These are phyloP conservation scores for Tridacna crocea DNA, from an alignment of 2,888 invertebrate genomes.

Conservation along the genomic window DNA sequence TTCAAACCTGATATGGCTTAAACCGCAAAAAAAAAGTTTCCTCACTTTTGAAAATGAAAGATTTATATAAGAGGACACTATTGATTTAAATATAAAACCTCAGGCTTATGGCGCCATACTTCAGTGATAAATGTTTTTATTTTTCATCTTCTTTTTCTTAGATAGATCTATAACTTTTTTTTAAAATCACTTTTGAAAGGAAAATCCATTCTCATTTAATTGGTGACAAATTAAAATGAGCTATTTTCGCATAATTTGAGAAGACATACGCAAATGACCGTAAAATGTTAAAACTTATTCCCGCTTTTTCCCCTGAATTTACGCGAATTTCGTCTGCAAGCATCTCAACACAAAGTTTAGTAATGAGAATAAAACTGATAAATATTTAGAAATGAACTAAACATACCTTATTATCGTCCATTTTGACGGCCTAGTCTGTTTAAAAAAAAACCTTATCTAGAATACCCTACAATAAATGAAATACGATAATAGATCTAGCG, in stretches of 20 bases:
- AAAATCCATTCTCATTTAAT: not conserved
- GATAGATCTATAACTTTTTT: no score
- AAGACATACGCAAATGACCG: not conserved
- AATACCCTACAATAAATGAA: constrained; percentile 13
- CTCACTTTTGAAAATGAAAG: not conserved
- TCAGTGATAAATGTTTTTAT: not conserved
- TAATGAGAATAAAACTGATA: not conserved
- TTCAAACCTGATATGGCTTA: not conserved
- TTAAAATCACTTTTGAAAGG: no score
- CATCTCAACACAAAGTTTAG: not conserved
- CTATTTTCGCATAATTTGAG: not conserved
- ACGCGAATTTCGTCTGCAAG: constrained; percentile 4
- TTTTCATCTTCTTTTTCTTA: not conserved
- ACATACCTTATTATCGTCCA: constrained; percentile 15
- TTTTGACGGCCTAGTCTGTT: not conserved
- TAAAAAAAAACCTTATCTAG: not conserved
- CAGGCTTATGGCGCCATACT: not conserved
- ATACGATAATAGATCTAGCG: constrained; percentile 9
- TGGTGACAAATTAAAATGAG: not conserved
- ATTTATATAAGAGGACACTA: not conserved
- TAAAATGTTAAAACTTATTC: not conserved
- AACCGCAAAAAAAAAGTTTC: not conserved
- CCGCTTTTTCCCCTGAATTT: not conserved
- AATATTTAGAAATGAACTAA: not conserved
- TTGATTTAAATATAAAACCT: not conserved